Base-by-base conservation (phyloP, 2,888 invertebrate species). In the Caenorhabditis panamensis region DNA sequence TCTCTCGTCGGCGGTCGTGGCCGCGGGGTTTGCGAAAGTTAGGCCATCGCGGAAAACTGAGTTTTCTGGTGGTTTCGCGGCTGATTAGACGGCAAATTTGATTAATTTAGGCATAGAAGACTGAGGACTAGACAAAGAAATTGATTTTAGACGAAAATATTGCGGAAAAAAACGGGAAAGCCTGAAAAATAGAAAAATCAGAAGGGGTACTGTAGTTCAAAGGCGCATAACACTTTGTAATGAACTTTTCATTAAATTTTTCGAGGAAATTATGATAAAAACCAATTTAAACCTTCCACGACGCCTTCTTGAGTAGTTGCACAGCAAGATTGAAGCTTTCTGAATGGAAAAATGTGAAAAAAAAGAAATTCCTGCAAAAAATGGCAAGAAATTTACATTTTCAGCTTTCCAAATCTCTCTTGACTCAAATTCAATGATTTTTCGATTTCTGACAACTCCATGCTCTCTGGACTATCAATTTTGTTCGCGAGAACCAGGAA, bases 1-100 rank as follows among this genome's bases (percentile, higher is more conserved):
- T 72, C 24, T 72, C 72, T 72, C 49, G 63, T 53, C 22, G 36
- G 41, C 20, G 26, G 31, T 5, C 22, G 49, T 59, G 73, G 72
- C 47, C 56, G 58, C 51, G 72, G 66, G 59, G 51, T 64, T 59
- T 49, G 36, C n/a, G 37, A 20, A 51, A 24, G 54, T 28, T 9
- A 6, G 41, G 41, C 41, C 41, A 16, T 2, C 41, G 41, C 9
- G 41, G 41, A 41, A 41, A 31, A 31, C 9, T 4, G 31, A 31
- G 9, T 31, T 31, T 41, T 41, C 41, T 5, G 36, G 36, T 8
- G 11, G 5, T 36, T 5, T 36, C 6, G 6, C 36, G 41, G 8
- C 2, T 41, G 41, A 41, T 41, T 41, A 41, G 41, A 41, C 41
- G 41, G 13, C 41, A 41, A 41, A 41, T 41, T 41, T 41, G 16